Conservation (phyloP, 2,797 vertebrate genomes). For the Eutrigla gurnardus region DNA sequence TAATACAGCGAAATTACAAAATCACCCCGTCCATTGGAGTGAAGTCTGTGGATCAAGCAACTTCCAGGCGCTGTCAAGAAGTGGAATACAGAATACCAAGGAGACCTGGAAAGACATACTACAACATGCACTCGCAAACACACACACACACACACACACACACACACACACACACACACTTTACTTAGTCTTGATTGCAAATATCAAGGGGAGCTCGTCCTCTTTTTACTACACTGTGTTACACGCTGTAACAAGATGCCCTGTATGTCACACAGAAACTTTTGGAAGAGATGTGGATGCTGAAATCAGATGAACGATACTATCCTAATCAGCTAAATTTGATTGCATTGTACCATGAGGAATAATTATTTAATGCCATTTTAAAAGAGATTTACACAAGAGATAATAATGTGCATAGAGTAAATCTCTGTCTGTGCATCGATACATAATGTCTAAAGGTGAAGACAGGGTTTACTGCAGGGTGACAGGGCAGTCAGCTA, state of each 20-base stretch:
- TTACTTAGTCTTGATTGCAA: conserved; percentile 7
- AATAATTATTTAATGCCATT: not conserved
- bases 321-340: conserved; percentile 6
- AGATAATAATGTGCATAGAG: not conserved
- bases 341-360: not conserved
- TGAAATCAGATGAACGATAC: conserved; percentile 19
- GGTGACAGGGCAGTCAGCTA: not conserved
- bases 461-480: not conserved
- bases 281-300: conserved; percentile 4
- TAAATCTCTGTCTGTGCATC: not conserved
- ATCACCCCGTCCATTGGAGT: no score
- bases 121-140: no score
- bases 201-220: conserved; percentile 11
- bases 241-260: conserved; percentile 59
- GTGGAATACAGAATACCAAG: not conserved
- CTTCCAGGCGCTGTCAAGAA: not conserved
- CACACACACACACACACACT: not conserved
- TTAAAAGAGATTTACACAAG: not conserved
- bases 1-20: no score
- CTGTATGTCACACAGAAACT: conserved; percentile 21
- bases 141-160: not conserved
- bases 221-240: conserved; percentile 26
- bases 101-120: not conserved
- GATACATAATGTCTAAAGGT: not conserved
- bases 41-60: not conserved